These are phyloP conservation scores for Sus cebifrons DNA, from an alignment of 2,797 vertebrate species.

Conservation along the genomic window DNA sequence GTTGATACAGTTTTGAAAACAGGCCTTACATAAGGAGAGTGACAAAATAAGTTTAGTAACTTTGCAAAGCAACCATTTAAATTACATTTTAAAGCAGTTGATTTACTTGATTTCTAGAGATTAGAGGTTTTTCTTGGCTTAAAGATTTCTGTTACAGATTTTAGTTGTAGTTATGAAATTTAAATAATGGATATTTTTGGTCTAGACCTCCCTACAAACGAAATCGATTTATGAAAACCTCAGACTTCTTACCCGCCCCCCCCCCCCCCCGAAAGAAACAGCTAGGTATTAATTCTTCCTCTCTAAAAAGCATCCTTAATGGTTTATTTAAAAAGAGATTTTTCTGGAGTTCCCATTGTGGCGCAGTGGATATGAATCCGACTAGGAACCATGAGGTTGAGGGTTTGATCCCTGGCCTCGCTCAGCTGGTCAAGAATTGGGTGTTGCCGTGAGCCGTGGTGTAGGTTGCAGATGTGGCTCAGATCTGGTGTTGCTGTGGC, in stretches of 20 bases:
- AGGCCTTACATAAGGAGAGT: slow-evolving; percentile 40
- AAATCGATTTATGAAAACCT: not conserved
- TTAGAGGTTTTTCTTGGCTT: slow-evolving; percentile 14
- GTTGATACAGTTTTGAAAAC: slow-evolving; percentile 38
- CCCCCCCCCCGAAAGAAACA: not conserved
- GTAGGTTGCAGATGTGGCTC: too few species aligned
- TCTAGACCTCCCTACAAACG: not conserved
- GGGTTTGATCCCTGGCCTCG: too few species aligned
- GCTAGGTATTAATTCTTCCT: not conserved
- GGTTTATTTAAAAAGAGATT: not conserved
- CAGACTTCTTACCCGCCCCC: not conserved
- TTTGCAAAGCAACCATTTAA: slow-evolving; percentile 19
- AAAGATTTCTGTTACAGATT: not conserved
- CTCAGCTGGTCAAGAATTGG: too few species aligned
- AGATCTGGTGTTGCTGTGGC: too few species aligned
- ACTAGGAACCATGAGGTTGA: too few species aligned
- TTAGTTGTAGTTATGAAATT: not conserved
- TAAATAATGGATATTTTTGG: slow-evolving; percentile 44
- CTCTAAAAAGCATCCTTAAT: slow-evolving; percentile 6
- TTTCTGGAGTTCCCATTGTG: not conserved
- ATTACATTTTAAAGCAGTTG: slow-evolving; percentile 30
- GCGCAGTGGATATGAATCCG: too few species aligned
- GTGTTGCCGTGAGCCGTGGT: too few species aligned
- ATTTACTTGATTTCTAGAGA: slow-evolving; percentile 25
- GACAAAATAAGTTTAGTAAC: slow-evolving; percentile 32